These are phyloP conservation scores for Hyperopisus bebe DNA, from an alignment of 2,113 vertebrate species.

Conservation along the genomic window DNA sequence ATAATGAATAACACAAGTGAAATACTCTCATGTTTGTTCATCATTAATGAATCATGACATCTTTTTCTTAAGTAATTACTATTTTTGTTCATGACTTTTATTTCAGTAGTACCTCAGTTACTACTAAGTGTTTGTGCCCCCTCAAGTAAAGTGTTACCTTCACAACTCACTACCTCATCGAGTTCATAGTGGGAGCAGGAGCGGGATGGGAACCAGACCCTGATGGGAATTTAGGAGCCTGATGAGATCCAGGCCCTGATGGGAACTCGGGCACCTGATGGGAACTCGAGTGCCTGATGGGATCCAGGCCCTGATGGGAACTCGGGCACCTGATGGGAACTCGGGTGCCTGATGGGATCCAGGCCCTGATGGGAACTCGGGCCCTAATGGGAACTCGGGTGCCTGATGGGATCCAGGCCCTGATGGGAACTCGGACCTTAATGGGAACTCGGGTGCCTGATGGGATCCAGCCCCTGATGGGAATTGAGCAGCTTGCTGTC, in stretches of 20 bases:
- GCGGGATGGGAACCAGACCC: slow-evolving; percentile 2
- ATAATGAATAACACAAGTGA: not conserved
- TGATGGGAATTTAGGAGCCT: not conserved
- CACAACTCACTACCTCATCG: slow-evolving; percentile 12
- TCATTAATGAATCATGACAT: not conserved
- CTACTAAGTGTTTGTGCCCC: not conserved
- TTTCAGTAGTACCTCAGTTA: not conserved
- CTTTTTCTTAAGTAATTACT: not conserved
- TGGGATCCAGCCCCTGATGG: not conserved
- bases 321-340: no score
- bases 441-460: not conserved
- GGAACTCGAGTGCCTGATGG: not conserved
- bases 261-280: not conserved
- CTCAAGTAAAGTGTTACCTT: slow-evolving; percentile 9
- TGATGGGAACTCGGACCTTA: no score
- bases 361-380: not conserved
- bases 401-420: not conserved
- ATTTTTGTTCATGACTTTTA: not conserved
- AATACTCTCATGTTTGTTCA: not conserved
- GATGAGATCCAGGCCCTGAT: not conserved
- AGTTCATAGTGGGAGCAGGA: slow-evolving; percentile 6
- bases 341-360: no score
- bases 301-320: no score
- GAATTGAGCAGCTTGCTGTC: not conserved
- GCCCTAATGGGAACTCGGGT: no score